Evolutionary conservation across 2,888 invertebrate genomes (phyloP).

Genomic region (Lycaena phlaeas): DNA sequence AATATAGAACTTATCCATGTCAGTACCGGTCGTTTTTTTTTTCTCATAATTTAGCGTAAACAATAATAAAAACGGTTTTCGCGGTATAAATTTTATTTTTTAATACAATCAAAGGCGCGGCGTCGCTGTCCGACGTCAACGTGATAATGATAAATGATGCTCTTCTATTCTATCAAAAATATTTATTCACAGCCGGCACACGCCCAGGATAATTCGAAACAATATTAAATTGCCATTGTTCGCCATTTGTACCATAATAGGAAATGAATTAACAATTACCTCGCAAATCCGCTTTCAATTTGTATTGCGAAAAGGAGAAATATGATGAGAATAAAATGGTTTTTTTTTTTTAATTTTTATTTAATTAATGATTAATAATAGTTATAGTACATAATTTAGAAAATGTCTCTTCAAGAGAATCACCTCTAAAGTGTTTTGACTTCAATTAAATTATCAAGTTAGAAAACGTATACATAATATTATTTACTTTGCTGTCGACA

Average conservation of each 20-base stretch:
- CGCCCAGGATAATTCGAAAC: constrained; percentile 29
- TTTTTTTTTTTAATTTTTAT: no score
- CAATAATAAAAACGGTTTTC: neutral
- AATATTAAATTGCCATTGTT: constrained; percentile 47
- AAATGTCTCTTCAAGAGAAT: no score
- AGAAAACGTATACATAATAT: no score
- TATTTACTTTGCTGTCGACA: no score
- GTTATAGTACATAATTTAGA: no score
- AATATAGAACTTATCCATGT: no score
- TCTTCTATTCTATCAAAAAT: constrained; percentile 45
- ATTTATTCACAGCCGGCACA: constrained; percentile 42
- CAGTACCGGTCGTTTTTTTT: neutral
- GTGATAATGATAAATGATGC: constrained; percentile 64
- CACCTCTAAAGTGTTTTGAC: no score
- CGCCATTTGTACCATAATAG: constrained; percentile 25
- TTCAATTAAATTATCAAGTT: no score
- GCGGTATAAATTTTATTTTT: constrained; percentile 3
- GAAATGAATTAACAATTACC: constrained; percentile 20
- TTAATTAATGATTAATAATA: no score
- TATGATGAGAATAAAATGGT: no score
- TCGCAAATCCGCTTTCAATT: constrained; percentile 12
- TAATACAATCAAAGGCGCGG: constrained; percentile 35
- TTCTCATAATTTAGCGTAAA: neutral
- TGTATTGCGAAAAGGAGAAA: no score
- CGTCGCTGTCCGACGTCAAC: constrained; percentile 40